phyloP scores from a whole-genome alignment of 2,797 vertebrate genomes.

The Micropoecilia bifurca region DNA sequence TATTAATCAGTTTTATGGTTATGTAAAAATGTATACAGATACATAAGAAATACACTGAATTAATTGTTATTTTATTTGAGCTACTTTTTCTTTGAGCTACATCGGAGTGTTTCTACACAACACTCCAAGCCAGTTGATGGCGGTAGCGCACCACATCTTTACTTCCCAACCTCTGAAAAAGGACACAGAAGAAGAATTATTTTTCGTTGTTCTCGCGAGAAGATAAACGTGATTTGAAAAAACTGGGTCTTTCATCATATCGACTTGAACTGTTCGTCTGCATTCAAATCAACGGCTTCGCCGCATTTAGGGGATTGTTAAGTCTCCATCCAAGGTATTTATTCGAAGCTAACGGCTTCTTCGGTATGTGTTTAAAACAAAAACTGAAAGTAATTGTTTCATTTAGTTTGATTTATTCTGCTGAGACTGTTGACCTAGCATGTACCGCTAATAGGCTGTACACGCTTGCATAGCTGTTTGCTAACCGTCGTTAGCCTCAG shows the following conservation, averaged over 20 bases:
- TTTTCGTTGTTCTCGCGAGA: conserved; percentile 43
- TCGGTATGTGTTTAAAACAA: background rate
- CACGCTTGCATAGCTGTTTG: background rate
- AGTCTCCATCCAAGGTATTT: background rate
- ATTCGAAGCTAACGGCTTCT: too few species aligned
- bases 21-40: too few species aligned
- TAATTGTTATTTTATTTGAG: too few species aligned
- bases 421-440: background rate
- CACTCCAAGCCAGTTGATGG: background rate
- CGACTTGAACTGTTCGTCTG: too few species aligned
- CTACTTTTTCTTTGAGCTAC: too few species aligned
- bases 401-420: background rate
- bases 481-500: background rate
- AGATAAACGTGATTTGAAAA: conserved; percentile 22
- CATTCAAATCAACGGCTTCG: background rate
- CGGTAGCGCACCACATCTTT: background rate
- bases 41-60: too few species aligned
- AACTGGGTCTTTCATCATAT: conserved; percentile 2
- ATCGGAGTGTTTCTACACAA: too few species aligned
- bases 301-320: background rate
- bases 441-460: background rate
- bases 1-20: too few species aligned
- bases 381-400: too few species aligned
- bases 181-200: background rate
- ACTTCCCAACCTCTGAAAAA: background rate